Percentiles rank a stretch among this genome's conserved stretches.
These are phyloP conservation scores for Paramormyrops hopkinsi DNA, from an alignment of 2,797 vertebrate genomes.

Conservation along the genomic window DNA sequence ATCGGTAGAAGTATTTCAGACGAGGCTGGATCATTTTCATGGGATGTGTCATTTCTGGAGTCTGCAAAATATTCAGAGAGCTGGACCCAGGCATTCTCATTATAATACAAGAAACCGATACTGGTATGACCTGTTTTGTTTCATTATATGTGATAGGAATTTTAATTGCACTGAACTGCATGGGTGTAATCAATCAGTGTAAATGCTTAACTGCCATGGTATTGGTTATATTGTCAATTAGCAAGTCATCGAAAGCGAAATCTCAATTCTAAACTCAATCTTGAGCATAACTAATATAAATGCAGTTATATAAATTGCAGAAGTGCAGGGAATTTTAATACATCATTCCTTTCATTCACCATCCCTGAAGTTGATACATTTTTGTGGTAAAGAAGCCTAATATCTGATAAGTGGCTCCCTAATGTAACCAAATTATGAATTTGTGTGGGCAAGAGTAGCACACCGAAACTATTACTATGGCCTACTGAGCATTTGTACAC, in stretches of 20 bases:
- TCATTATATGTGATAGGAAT: slow-evolving; percentile 1
- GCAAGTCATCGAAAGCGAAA: background rate
- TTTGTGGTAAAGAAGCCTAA: background rate
- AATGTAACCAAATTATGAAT: slow-evolving; percentile 11
- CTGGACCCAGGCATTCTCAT: background rate
- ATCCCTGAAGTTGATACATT: background rate
- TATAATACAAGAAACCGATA: background rate
- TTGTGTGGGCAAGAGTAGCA: background rate
- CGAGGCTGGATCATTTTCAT: background rate
- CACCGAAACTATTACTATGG: background rate
- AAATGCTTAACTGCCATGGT: background rate
- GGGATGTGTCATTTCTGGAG: background rate
- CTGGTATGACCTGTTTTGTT: background rate
- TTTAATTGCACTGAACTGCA: background rate
- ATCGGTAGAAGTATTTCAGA: background rate
- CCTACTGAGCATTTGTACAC: background rate
- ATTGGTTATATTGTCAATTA: slow-evolving; percentile 4
- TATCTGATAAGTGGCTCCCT: background rate
- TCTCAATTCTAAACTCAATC: background rate
- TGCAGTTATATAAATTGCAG: slow-evolving; percentile 2
- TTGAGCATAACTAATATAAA: background rate
- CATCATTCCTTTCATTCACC: background rate
- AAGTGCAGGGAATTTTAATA: background rate
- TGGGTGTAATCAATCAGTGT: background rate
- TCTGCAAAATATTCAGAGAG: background rate